A percentile compares a stretch with the other conserved stretches of the same genome.
These are phyloP conservation scores for Protomyctophum bolini DNA, from an alignment of 2,113 vertebrate species.

Conservation along the genomic window DNA sequence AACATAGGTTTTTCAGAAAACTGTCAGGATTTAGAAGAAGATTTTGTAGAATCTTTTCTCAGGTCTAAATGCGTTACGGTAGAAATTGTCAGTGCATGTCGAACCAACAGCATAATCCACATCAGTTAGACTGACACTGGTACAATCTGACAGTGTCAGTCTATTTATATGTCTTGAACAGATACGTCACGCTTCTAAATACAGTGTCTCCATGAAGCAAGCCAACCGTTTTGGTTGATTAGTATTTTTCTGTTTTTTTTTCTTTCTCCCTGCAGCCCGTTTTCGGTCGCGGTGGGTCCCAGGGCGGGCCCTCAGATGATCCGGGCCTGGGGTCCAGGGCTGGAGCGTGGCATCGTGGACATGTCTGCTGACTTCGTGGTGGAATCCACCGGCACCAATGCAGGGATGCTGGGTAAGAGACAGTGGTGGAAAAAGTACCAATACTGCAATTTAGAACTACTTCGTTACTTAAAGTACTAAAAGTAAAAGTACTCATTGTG, in stretches of 20 bases:
- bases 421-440: no score
- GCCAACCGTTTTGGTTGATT: not conserved
- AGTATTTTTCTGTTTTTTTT: not conserved
- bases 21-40: no score
- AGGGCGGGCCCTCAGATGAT: conserved; percentile 86
- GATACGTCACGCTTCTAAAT: not conserved
- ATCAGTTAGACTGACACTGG: no score
- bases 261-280: conserved; percentile 71
- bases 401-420: conserved; percentile 83
- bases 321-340: conserved; percentile 84
- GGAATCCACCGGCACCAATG: conserved; percentile 84
- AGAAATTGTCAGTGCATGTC: no score
- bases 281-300: conserved; percentile 84
- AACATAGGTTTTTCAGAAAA: no score
- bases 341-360: conserved; percentile 82
- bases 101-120: no score
- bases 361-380: conserved; percentile 84
- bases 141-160: not conserved
- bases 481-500: no score
- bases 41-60: no score
- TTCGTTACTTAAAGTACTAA: no score
- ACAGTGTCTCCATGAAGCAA: not conserved
- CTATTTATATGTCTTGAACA: not conserved
- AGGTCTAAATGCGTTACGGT: no score
- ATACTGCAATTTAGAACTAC: no score